Conservation (phyloP, 2,888 invertebrate genomes). For the Hemithea aestivaria region DNA sequence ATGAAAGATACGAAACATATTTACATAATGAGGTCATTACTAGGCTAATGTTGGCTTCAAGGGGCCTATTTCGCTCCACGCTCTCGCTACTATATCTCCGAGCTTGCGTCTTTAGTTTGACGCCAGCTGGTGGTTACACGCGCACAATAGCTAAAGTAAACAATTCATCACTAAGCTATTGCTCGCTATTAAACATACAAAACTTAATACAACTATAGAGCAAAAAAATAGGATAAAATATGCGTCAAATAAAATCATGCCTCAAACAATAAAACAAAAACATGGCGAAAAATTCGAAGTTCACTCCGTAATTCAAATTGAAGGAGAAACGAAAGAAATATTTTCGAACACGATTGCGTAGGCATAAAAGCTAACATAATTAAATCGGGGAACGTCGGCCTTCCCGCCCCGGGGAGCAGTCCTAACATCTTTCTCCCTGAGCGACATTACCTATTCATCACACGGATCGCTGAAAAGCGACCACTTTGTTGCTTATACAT, state of each 20-base stretch:
- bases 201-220: background rate
- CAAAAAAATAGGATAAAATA: slow-evolving; percentile 3
- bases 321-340: slow-evolving; percentile 25
- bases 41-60: slow-evolving; percentile 30
- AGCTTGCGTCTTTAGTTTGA: slow-evolving; percentile 16
- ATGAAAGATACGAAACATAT: slow-evolving; percentile 29
- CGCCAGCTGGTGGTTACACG: slow-evolving; percentile 19
- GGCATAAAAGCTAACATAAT: slow-evolving; percentile 45
- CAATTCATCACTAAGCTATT: too few relatives aligned
- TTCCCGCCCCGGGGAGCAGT: slow-evolving; percentile 36
- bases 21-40: slow-evolving; percentile 40
- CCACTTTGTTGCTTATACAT: slow-evolving; percentile 50
- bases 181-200: too few relatives aligned
- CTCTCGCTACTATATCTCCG: slow-evolving; percentile 17
- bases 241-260: slow-evolving; percentile 11
- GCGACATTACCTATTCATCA: slow-evolving; percentile 62
- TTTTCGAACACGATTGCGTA: slow-evolving; percentile 33
- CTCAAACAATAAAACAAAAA: slow-evolving; percentile 22
- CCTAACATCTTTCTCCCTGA: slow-evolving; percentile 44
- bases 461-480: slow-evolving; percentile 50
- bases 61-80: slow-evolving; percentile 23
- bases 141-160: too few relatives aligned
- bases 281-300: slow-evolving; percentile 20
- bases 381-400: slow-evolving; percentile 37
- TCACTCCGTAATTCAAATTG: slow-evolving; percentile 24